A percentile compares a stretch with the other conserved stretches of the same genome.
Evolutionary conservation across 2,113 vertebrate species (phyloP).

Genomic region (Xenopus tropicalis): UCB_Xtro_10.0 CM004450.2:62947501-62948000

Average conservation of each 20-base stretch:
- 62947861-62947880: conserved; percentile 83
- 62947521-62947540: conserved; percentile 65
- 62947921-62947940: conserved; percentile 49
- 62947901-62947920: conserved; percentile 62
- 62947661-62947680: conserved; percentile 70
- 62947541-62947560: conserved; percentile 89
- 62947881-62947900: conserved; percentile 59
- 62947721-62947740: conserved; percentile 84
- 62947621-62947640: conserved; percentile 87
- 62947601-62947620: conserved; percentile 90
- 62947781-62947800: conserved; percentile 91
- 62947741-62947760: conserved; percentile 82
- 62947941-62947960: conserved; percentile 10
- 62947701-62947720: conserved; percentile 80
- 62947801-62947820: conserved; percentile 88
- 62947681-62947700: conserved; percentile 94
- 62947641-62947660: conserved; percentile 89
- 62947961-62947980: conserved; percentile 31
- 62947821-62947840: conserved; percentile 81
- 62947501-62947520: conserved; percentile 53
- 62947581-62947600: conserved; percentile 88
- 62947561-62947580: conserved; percentile 86
- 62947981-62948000: too few relatives aligned
- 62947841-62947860: conserved; percentile 73
- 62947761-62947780: conserved; percentile 92